These are phyloP conservation scores for Apamea anceps DNA, from an alignment of 2,888 invertebrate genomes.

Conservation along the genomic window DNA sequence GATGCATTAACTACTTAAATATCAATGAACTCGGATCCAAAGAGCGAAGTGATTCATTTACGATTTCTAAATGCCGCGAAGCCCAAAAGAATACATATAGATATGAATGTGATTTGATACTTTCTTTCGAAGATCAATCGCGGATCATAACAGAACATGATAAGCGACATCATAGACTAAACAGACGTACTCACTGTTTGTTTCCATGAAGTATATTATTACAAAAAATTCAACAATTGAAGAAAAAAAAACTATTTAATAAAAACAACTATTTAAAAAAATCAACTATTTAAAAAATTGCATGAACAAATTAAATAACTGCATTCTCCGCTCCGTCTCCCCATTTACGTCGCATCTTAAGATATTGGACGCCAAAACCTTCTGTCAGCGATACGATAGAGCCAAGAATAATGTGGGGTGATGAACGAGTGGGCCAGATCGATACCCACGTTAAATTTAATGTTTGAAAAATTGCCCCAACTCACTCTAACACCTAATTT, in stretches of 20 bases:
- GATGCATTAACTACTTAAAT: no score
- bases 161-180: neutral
- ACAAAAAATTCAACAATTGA: no score
- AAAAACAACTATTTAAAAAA: no score
- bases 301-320: neutral
- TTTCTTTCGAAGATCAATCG: neutral
- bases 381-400: constrained; percentile 84
- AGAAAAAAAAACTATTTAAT: no score
- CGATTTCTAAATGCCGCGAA: no score
- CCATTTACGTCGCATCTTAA: constrained; percentile 65
- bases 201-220: no score
- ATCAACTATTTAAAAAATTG: neutral
- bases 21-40: no score
- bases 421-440: constrained; percentile 73
- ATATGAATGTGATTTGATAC: neutral
- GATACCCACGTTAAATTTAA: constrained; percentile 67
- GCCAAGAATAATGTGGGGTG: constrained; percentile 78
- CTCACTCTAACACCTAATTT: constrained; percentile 63
- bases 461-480: constrained; percentile 69
- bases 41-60: no score
- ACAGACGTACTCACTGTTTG: neutral
- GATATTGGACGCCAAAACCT: constrained; percentile 85
- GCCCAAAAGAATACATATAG: no score
- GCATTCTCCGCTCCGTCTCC: constrained; percentile 43
- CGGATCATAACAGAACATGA: neutral